phyloP scores from a whole-genome alignment of 1,140 invertebrate species.

The Ceratina australensis region DNA sequence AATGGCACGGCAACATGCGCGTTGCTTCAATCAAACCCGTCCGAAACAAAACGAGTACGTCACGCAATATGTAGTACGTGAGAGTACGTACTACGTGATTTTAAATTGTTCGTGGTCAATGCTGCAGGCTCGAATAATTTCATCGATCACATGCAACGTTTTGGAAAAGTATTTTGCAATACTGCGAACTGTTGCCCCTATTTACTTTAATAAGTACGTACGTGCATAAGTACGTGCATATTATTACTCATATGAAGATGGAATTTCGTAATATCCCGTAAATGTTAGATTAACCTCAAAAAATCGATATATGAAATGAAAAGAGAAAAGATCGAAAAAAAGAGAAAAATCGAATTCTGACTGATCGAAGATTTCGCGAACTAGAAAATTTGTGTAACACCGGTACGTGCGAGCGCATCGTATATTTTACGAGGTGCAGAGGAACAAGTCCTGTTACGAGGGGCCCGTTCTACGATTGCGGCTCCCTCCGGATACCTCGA shows the following conservation, averaged over 20 bases:
- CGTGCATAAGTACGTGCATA: too few relatives aligned
- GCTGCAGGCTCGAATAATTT: neutral
- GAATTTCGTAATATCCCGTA: too few relatives aligned
- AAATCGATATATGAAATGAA: neutral
- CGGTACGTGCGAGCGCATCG: neutral
- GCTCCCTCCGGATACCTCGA: constrained; percentile 58
- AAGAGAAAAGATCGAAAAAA: neutral
- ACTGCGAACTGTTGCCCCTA: too few relatives aligned
- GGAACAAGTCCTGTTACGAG: constrained; percentile 43
- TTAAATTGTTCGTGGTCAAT: neutral
- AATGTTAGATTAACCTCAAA: too few relatives aligned
- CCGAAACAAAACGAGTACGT: neutral
- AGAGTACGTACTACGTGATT: too few relatives aligned
- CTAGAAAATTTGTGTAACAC: neutral
- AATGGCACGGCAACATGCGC: constrained; percentile 14
- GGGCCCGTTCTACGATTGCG: constrained; percentile 23
- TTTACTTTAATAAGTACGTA: too few relatives aligned
- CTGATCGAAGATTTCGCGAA: neutral
- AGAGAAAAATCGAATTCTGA: too few relatives aligned
- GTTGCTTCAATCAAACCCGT: constrained; percentile 28
- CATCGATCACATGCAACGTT: neutral
- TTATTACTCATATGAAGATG: too few relatives aligned
- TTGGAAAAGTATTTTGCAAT: too few relatives aligned
- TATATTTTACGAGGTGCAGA: constrained; percentile 49
- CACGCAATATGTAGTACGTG: too few relatives aligned